Evolutionary conservation across 2,797 vertebrate species (phyloP).

Genomic region (Agapornis canus): DNA sequence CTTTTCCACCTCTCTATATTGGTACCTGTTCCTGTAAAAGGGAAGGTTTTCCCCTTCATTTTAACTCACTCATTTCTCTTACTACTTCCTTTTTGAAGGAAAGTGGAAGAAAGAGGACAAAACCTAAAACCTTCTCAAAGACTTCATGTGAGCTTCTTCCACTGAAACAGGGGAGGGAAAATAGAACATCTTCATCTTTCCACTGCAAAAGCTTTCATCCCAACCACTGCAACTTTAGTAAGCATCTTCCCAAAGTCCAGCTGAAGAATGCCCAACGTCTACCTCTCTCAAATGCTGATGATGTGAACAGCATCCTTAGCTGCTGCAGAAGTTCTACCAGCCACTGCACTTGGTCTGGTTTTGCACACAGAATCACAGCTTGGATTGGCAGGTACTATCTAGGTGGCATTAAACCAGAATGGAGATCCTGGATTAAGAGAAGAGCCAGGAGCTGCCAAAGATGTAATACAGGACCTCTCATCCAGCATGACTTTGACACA

Average conservation of each 20-base stretch:
- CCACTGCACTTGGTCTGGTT: too few species aligned
- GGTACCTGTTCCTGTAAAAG: not conserved
- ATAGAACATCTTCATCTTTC: not conserved
- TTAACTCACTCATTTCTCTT: not conserved
- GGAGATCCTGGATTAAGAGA: not conserved
- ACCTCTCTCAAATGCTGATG: accelerated
- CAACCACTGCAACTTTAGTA: not conserved
- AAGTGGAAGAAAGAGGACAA: not conserved
- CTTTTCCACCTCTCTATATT: not conserved
- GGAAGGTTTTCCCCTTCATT: not conserved
- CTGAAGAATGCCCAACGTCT: accelerated
- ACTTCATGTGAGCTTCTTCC: not conserved
- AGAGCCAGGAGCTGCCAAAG: not conserved
- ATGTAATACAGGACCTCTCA: accelerated
- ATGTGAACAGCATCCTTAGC: not conserved
- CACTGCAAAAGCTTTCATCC: not conserved
- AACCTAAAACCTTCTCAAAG: not conserved
- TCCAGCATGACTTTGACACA: not conserved
- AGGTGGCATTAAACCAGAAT: not conserved
- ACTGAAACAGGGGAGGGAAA: not conserved
- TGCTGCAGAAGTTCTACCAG: not conserved
- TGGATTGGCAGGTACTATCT: not conserved
- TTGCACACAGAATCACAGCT: not conserved
- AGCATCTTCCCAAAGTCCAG: not conserved
- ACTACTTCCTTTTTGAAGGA: not conserved